phyloP scores from a whole-genome alignment of 1,140 invertebrate species.

The Ptiloglossa arizonensis region DNA sequence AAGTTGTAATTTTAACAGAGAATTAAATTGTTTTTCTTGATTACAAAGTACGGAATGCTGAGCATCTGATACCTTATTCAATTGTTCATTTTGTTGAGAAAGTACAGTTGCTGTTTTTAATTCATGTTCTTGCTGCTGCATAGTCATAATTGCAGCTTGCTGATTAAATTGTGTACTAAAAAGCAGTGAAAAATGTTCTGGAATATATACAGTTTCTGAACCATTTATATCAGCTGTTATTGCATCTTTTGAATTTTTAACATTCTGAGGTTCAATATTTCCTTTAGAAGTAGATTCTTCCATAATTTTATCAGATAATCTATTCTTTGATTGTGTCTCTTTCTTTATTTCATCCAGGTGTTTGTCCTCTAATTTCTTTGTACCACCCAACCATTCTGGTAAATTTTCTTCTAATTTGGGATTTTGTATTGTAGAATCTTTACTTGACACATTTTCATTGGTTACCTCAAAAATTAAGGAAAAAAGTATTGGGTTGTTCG shows the following conservation, averaged over 20 bases:
- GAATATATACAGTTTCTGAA: background rate
- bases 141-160: slow-evolving; percentile 68
- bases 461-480: slow-evolving; percentile 40
- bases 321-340: slow-evolving; percentile 15
- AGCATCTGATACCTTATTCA: slow-evolving; percentile 64
- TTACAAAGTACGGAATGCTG: slow-evolving; percentile 68
- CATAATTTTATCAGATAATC: slow-evolving; percentile 12
- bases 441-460: slow-evolving; percentile 23
- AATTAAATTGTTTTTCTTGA: slow-evolving; percentile 74
- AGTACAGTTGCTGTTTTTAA: slow-evolving; percentile 68
- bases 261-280: slow-evolving; percentile 14
- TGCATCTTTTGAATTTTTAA: slow-evolving; percentile 36
- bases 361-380: slow-evolving; percentile 57
- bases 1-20: slow-evolving; percentile 70
- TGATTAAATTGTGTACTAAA: slow-evolving; percentile 70
- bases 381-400: slow-evolving; percentile 76
- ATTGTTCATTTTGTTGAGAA: slow-evolving; percentile 73
- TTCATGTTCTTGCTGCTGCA: slow-evolving; percentile 75
- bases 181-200: slow-evolving; percentile 54
- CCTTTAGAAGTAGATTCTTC: slow-evolving; percentile 34
- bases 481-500: no score
- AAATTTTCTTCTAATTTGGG: slow-evolving; percentile 63
- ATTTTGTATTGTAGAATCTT: slow-evolving; percentile 33
- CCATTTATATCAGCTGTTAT: background rate
- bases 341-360: slow-evolving; percentile 39